Conservation (phyloP, 2,113 vertebrate species). For the Laticauda laticaudata region DNA sequence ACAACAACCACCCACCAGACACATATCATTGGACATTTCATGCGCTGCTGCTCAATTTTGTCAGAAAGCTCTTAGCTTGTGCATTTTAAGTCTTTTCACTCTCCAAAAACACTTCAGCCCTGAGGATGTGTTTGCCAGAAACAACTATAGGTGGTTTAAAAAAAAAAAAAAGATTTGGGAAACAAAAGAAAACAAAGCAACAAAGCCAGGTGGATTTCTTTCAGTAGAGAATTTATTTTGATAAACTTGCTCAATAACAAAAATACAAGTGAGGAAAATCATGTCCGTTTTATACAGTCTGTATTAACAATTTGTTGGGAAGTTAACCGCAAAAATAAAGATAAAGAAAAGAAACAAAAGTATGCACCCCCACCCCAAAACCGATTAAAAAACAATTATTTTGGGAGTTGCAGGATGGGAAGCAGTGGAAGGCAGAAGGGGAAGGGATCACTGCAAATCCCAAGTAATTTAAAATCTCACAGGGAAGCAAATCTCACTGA, state of each 20-base stretch:
- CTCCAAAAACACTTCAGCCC: neutral
- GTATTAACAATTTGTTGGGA: conserved; percentile 77
- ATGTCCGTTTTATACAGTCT: conserved; percentile 81
- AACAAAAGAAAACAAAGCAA: neutral
- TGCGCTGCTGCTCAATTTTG: neutral
- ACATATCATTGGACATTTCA: neutral
- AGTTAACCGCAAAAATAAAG: conserved; percentile 55
- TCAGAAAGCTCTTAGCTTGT: neutral
- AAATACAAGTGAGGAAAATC: conserved; percentile 86
- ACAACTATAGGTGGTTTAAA: neutral
- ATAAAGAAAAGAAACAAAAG: neutral
- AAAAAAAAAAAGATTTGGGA: neutral
- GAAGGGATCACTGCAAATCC: conserved; percentile 60
- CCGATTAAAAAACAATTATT: conserved; percentile 69
- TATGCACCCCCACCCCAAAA: conserved; percentile 34
- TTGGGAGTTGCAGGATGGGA: conserved; percentile 54
- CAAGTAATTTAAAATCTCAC: conserved; percentile 53
- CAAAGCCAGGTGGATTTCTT: conserved; percentile 45
- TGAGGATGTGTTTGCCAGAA: neutral
- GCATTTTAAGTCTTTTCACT: neutral
- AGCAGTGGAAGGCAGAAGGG: conserved; percentile 29
- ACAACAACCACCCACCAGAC: neutral
- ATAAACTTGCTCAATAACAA: conserved; percentile 86
- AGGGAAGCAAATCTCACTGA: conserved; percentile 37
- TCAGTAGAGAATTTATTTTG: conserved; percentile 85